Percentiles rank a stretch among this genome's conserved stretches.
phyloP scores from a whole-genome alignment of 2,113 vertebrate species.

The Spizaetus ornatus region DNA sequence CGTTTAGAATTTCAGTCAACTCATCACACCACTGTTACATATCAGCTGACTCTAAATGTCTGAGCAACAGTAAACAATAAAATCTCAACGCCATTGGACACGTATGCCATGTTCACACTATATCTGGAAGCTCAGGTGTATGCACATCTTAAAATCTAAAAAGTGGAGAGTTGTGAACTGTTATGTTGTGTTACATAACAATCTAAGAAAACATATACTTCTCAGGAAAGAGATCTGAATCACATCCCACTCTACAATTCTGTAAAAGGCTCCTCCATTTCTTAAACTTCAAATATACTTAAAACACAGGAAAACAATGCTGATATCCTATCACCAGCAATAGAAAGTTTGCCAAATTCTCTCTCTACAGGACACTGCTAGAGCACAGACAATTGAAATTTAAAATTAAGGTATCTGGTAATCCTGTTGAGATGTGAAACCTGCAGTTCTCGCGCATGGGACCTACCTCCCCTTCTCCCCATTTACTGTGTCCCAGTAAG shows the following conservation, averaged over 20 bases:
- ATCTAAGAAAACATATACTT: not conserved
- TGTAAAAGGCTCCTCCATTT: not conserved
- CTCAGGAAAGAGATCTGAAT: not conserved
- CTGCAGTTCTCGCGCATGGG: rapidly evolving
- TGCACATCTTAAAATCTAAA: not conserved
- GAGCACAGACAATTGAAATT: not conserved
- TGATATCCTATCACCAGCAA: not conserved
- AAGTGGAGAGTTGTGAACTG: not conserved
- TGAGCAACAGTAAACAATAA: not conserved
- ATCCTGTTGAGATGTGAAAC: not conserved
- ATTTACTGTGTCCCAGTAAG: not conserved
- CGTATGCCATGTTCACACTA: rapidly evolving
- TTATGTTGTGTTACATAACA: not conserved
- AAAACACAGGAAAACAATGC: not conserved
- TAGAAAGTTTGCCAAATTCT: not conserved
- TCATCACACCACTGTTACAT: not conserved
- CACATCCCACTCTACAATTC: not conserved
- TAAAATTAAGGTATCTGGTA: not conserved
- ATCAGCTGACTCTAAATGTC: not conserved
- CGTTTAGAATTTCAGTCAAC: not conserved
- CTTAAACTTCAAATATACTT: not conserved
- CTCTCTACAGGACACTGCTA: not conserved
- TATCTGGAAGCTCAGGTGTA: not conserved
- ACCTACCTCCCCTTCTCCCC: not conserved
- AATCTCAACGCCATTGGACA: not conserved